A percentile compares a stretch with the other conserved stretches of the same genome.
phyloP scores from a whole-genome alignment of 1,140 invertebrate species.

The Tetragnatha versicolor region DNA sequence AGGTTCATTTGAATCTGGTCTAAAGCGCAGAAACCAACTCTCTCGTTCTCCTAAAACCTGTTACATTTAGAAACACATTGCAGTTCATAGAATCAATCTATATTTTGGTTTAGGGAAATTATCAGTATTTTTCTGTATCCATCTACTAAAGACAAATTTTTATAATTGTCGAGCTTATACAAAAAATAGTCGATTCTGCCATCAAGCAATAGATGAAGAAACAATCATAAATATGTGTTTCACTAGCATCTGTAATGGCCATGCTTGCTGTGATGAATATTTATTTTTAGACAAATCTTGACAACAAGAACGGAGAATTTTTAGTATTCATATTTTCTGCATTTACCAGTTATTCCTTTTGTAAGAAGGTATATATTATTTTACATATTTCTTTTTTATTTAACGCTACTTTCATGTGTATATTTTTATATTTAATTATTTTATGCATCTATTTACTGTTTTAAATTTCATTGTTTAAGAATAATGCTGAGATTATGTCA shows the following conservation, averaged over 20 bases:
- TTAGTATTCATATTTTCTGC: constrained; percentile 43
- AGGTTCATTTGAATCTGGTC: background rate
- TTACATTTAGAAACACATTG: background rate
- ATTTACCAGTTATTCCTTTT: constrained; percentile 27
- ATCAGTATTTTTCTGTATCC: background rate
- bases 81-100: no score
- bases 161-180: constrained; percentile 4
- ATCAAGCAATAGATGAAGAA: background rate
- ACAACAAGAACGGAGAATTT: constrained; percentile 15
- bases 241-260: background rate
- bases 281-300: background rate
- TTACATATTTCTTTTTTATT: constrained; percentile 21
- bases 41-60: background rate
- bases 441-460: no score
- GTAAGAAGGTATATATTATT: constrained; percentile 29
- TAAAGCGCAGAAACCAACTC: background rate
- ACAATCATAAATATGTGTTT: background rate
- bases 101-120: background rate
- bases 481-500: no score
- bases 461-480: no score
- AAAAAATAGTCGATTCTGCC: background rate
- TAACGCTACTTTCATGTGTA: constrained; percentile 8
- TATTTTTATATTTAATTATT: constrained; percentile 39
- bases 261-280: background rate
- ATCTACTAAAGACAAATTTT: background rate